Percentiles rank a stretch among this genome's conserved stretches.
Evolutionary conservation across 2,888 invertebrate genomes (phyloP).

Genomic region (Cecidostiba fungosa): DNA sequence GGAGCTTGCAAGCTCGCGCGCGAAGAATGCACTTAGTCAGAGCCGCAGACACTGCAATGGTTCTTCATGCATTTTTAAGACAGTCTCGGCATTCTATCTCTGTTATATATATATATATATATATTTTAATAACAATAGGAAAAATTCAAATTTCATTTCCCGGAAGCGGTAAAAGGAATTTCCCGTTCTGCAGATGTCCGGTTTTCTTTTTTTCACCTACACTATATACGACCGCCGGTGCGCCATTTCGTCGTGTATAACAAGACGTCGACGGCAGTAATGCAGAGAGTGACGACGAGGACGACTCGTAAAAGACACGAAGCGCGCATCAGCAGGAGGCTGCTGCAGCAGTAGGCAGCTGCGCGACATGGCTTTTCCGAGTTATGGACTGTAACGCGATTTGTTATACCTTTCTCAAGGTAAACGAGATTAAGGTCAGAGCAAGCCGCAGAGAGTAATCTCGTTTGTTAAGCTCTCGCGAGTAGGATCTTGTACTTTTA

Average conservation of each 20-base stretch:
- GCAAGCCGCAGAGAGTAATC: constrained; percentile 1
- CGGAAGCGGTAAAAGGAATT: constrained; percentile 23
- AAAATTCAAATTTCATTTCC: constrained; percentile 31
- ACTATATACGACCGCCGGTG: background rate
- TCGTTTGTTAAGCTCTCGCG: background rate
- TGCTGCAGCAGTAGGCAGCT: constrained; percentile 10
- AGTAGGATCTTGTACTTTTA: background rate
- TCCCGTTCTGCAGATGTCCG: constrained; percentile 2
- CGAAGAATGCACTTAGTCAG: constrained; percentile 26
- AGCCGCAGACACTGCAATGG: background rate
- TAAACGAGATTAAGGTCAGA: constrained; percentile 8
- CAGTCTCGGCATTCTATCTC: background rate
- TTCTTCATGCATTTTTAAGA: constrained; percentile 4
- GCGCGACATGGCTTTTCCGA: background rate
- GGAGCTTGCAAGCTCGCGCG: background rate
- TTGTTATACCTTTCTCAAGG: constrained; percentile 10
- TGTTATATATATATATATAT: background rate
- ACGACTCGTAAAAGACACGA: constrained; percentile 17
- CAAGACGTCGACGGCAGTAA: constrained; percentile 3
- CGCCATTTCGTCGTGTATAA: constrained; percentile 27
- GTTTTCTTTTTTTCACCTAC: background rate
- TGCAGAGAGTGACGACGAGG: background rate
- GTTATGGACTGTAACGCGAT: constrained; percentile 12
- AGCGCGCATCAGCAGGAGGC: background rate
- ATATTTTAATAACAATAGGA: constrained; percentile 44